These are phyloP conservation scores for Dermatemys mawii DNA, from an alignment of 2,113 vertebrate species.

Conservation along the genomic window DNA sequence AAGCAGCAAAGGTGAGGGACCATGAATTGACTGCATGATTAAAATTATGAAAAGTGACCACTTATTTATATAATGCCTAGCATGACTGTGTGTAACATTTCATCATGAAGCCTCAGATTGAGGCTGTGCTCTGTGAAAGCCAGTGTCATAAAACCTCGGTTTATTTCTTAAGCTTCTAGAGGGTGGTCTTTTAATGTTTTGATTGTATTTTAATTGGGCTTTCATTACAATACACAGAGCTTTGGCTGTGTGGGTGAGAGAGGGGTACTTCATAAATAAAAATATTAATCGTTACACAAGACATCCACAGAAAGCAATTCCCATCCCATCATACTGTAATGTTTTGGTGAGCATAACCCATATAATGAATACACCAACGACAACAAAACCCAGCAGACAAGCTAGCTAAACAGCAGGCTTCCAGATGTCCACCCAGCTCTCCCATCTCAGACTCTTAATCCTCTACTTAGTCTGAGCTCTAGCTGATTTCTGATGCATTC, in stretches of 20 bases:
- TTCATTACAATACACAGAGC: accelerated
- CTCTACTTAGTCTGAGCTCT: constrained; percentile 66
- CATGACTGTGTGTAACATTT: neutral
- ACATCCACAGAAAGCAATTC: neutral
- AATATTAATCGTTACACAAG: neutral
- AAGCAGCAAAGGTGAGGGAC: neutral
- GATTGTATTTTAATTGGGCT: accelerated
- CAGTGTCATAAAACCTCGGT: accelerated
- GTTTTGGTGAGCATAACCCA: neutral
- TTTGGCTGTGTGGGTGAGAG: neutral
- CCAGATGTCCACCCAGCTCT: constrained; percentile 59
- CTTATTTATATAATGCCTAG: neutral
- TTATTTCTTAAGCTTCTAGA: neutral
- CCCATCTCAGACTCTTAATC: constrained; percentile 71
- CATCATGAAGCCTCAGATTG: neutral
- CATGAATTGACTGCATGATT: accelerated
- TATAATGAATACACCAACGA: neutral
- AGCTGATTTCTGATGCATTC: constrained; percentile 72
- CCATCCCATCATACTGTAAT: neutral
- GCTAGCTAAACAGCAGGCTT: constrained; percentile 58
- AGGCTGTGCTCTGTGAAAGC: neutral
- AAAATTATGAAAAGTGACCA: too few relatives aligned
- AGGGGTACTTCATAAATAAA: neutral
- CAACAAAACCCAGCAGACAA: constrained; percentile 3
- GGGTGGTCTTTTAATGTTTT: neutral